phyloP scores from a whole-genome alignment of 1,140 invertebrate genomes.

The Hirudo medicinalis region DNA sequence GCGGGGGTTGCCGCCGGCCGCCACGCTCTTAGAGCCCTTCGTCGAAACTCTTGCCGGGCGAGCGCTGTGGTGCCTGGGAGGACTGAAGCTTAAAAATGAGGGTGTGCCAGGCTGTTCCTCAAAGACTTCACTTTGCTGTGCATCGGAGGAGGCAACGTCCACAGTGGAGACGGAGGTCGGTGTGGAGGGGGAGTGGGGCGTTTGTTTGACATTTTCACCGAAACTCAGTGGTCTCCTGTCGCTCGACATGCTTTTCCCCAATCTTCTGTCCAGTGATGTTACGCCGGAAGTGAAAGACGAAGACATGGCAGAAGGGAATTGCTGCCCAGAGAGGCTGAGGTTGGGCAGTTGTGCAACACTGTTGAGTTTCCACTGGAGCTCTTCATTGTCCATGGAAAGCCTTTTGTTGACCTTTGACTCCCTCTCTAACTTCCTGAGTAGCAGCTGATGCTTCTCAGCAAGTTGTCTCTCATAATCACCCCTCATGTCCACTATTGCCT shows the following conservation, averaged over 20 bases:
- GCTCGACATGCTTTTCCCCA: not conserved
- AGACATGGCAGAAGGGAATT: not conserved
- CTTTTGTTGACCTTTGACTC: slow-evolving; percentile 62
- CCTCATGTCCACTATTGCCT: slow-evolving; percentile 38
- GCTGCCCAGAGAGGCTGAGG: too few species aligned
- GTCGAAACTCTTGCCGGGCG: not conserved
- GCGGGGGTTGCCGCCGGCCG: not conserved
- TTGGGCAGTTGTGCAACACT: not conserved
- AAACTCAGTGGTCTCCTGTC: not conserved
- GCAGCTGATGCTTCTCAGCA: slow-evolving; percentile 28
- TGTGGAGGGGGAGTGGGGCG: not conserved
- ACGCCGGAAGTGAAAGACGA: not conserved
- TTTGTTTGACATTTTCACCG: not conserved
- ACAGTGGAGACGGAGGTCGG: not conserved
- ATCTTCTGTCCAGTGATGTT: not conserved
- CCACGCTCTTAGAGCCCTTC: not conserved
- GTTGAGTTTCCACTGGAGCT: slow-evolving; percentile 64
- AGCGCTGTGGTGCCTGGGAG: not conserved
- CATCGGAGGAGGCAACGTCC: not conserved
- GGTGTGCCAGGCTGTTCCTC: not conserved
- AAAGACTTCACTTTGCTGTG: not conserved
- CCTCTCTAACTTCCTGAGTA: slow-evolving; percentile 36
- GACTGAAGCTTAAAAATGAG: not conserved
- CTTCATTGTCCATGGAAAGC: slow-evolving; percentile 66
- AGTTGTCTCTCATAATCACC: slow-evolving; percentile 35